Base-by-base conservation (phyloP, 35 echinoderm and acorn worm species). In the Apostichopus japonicus region DNA sequence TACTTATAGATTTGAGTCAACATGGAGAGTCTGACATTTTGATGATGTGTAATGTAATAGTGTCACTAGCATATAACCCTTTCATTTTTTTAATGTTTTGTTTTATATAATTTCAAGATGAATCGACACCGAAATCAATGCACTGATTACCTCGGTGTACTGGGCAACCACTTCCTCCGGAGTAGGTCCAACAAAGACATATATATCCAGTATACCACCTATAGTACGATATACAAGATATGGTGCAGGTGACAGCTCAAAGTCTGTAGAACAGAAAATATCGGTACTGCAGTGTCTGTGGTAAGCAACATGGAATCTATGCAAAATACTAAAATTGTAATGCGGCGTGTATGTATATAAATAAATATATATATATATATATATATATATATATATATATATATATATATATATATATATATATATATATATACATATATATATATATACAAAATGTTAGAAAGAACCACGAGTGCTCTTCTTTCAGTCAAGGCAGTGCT, bases 161-260 rank as follows among this genome's bases (percentile, higher is more conserved):
- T 97, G 96, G 52, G 92, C 73, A 1, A 97, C 93, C 1, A 97
- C 96, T 86, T 97, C 88, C 80, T 97, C 96, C 10, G 96, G 96
- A 0, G 91, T 94, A 21, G 96, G 96, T 76, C 96, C 96, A 14
- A 93, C 56, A 72, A 97, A 97, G 4, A 97, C 83, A 22, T 92
- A 97, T 15, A 95, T 90, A 54, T 97, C 96, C 19, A 97, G 73
- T 15, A 97, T 79, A 61, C 96, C 96, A 71, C 96, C 96, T 53
- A 97, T 97, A 8, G 96, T 97, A 24, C 96, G 91, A 77, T 97
- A 97, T 10, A 72, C 59, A 13, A 97, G 27, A 53, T 92, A 92
- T 6, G 96, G 96, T 77, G 90, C 96, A 57, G 96, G 96, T 8
- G 93, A 94, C 25, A 97, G 44, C 51, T 94, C 92, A 23, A 97